Conservation (phyloP, 2,113 vertebrate species). For the Planiliza haematocheilus region DNA sequence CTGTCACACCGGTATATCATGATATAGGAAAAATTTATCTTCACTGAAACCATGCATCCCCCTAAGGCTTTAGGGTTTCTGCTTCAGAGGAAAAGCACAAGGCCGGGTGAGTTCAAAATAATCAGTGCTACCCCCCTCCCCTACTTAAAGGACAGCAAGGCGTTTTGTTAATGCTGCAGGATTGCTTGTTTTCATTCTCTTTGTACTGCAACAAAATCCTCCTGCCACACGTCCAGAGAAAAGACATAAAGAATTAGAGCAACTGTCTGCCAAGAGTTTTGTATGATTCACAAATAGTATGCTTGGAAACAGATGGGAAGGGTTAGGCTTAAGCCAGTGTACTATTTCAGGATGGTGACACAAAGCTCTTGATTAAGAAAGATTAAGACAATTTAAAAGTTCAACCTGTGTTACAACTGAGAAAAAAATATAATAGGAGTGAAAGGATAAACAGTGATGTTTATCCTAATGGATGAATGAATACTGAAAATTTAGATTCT, state of each 20-base stretch:
- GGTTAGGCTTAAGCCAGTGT: neutral
- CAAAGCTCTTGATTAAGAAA: no score
- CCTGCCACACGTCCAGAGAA: neutral
- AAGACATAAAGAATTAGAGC: neutral
- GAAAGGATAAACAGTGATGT: no score
- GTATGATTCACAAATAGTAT: neutral
- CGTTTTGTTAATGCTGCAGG: neutral
- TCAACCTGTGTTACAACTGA: no score
- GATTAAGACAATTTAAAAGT: no score
- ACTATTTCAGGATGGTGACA: no score
- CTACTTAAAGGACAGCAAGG: neutral
- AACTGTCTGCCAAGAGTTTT: neutral
- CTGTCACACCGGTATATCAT: neutral
- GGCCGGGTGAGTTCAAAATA: neutral
- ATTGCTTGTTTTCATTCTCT: slow-evolving; percentile 16
- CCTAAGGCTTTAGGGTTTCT: neutral
- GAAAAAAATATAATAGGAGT: no score
- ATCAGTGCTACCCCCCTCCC: slow-evolving; percentile 2
- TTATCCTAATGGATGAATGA: no score
- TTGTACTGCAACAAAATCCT: slow-evolving; percentile 23
- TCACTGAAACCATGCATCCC: no score
- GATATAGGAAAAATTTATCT: neutral
- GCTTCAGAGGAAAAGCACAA: neutral
- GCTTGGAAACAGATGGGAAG: neutral
- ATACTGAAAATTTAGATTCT: no score